A percentile compares a stretch with the other conserved stretches of the same genome.
Conservation (phyloP, 2,888 invertebrate species). For the Conistra vaccinii region DNA sequence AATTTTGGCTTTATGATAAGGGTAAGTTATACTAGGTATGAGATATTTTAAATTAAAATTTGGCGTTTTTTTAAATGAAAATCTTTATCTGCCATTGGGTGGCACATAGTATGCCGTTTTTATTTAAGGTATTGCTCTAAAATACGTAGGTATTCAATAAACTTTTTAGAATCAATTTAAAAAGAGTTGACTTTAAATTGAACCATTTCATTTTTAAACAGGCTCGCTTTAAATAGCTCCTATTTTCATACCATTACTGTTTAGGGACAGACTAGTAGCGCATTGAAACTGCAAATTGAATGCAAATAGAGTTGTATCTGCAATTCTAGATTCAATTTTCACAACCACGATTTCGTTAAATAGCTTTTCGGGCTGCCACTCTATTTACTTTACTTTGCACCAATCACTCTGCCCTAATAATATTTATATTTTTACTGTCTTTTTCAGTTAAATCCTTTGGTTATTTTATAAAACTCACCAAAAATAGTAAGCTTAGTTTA, state of each 20-base stretch:
- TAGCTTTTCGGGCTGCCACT: background rate
- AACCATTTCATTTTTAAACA: too few species aligned
- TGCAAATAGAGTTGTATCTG: conserved; percentile 4
- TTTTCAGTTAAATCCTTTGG: background rate
- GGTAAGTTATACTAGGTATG: background rate
- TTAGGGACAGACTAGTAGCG: background rate
- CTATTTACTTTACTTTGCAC: background rate
- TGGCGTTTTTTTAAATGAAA: background rate
- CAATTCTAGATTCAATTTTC: conserved; percentile 6
- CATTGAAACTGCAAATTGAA: conserved; percentile 29
- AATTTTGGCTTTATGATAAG: too few species aligned
- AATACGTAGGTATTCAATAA: too few species aligned
- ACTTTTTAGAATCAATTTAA: background rate
- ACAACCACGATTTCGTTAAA: conserved; percentile 7
- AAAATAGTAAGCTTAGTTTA: background rate
- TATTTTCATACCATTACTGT: background rate
- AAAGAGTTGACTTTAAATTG: background rate
- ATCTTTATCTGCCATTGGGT: background rate
- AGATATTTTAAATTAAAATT: background rate
- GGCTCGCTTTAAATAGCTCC: background rate
- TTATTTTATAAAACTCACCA: background rate
- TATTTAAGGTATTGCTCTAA: too few species aligned
- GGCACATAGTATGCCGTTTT: too few species aligned
- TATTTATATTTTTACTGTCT: background rate
- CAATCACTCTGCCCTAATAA: background rate